Percentiles rank a stretch among this genome's conserved stretches.
phyloP scores from a whole-genome alignment of 2,888 invertebrate species.

The Lochmaea crataegi region DNA sequence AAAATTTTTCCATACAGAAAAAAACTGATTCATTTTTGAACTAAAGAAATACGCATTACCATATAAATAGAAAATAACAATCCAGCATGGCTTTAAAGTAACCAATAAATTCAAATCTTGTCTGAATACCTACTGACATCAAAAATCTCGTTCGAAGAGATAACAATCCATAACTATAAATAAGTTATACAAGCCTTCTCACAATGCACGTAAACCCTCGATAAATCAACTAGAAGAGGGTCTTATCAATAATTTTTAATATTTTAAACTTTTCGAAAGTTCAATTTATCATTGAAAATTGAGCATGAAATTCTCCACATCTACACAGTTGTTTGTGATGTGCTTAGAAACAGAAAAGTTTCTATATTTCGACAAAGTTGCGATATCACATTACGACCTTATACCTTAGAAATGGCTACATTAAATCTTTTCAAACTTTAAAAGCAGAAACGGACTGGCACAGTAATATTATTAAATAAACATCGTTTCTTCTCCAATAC shows the following conservation, averaged over 20 bases:
- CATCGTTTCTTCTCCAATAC: too few species aligned
- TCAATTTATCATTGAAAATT: conserved; percentile 48
- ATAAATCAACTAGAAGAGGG: conserved; percentile 44
- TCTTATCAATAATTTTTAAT: conserved; percentile 50
- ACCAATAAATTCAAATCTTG: conserved; percentile 22
- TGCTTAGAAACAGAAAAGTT: conserved; percentile 37
- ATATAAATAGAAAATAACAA: conserved; percentile 24
- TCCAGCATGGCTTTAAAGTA: background rate
- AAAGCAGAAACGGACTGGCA: conserved; percentile 34
- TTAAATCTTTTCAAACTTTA: conserved; percentile 50
- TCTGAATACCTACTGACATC: conserved; percentile 24
- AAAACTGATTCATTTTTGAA: background rate
- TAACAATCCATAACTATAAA: conserved; percentile 36
- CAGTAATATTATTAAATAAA: conserved; percentile 12
- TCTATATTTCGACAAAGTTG: conserved; percentile 38
- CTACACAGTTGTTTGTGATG: conserved; percentile 41
- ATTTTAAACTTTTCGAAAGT: conserved; percentile 45
- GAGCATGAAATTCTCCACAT: conserved; percentile 38
- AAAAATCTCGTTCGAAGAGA: conserved; percentile 33
- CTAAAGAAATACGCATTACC: conserved; percentile 4
- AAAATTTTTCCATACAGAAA: too few species aligned
- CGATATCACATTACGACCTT: conserved; percentile 47
- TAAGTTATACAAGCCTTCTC: conserved; percentile 37
- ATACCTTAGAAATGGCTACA: conserved; percentile 50
- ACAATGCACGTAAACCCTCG: conserved; percentile 40